phyloP scores from a whole-genome alignment of 1,140 invertebrate species.

The Drosophila ananassae region DNA sequence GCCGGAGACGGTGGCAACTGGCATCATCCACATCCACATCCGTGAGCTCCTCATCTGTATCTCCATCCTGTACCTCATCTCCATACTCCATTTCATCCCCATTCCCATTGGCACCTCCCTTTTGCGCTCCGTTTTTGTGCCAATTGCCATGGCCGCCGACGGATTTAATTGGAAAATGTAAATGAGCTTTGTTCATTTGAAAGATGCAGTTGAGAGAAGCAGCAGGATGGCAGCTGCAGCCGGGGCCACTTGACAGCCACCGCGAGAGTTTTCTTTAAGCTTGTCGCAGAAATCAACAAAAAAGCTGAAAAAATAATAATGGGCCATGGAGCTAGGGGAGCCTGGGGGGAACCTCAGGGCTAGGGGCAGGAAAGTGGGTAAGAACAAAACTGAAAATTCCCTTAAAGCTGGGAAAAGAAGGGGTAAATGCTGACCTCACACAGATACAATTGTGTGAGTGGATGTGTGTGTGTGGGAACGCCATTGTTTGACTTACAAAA shows the following conservation, averaged over 20 bases:
- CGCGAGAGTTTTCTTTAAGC: constrained; percentile 72
- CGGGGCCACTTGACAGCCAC: constrained; percentile 63
- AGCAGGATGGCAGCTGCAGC: constrained; percentile 45
- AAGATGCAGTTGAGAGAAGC: constrained; percentile 68
- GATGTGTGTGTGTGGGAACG: constrained; percentile 33
- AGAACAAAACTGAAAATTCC: constrained; percentile 53
- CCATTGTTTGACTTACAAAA: constrained; percentile 81
- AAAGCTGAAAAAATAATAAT: constrained; percentile 33
- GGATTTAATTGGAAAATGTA: constrained; percentile 82
- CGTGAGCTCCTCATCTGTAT: constrained; percentile 18
- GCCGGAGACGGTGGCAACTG: constrained; percentile 25
- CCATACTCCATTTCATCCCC: not conserved
- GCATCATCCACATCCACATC: constrained; percentile 25
- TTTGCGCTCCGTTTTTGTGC: constrained; percentile 23
- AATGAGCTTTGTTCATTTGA: constrained; percentile 82
- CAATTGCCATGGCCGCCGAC: constrained; percentile 56
- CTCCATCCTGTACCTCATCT: not conserved
- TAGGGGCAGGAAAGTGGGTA: not conserved
- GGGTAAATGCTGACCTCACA: constrained; percentile 59
- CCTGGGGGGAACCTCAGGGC: not conserved
- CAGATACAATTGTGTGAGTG: constrained; percentile 28
- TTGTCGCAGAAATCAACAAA: constrained; percentile 30
- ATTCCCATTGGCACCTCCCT: not conserved
- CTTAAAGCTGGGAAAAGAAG: constrained; percentile 67
- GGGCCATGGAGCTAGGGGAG: not conserved